Percentiles rank a stretch among this genome's conserved stretches.
Conservation (phyloP, 1,140 invertebrate genomes). For the Eumaeus atala region DNA sequence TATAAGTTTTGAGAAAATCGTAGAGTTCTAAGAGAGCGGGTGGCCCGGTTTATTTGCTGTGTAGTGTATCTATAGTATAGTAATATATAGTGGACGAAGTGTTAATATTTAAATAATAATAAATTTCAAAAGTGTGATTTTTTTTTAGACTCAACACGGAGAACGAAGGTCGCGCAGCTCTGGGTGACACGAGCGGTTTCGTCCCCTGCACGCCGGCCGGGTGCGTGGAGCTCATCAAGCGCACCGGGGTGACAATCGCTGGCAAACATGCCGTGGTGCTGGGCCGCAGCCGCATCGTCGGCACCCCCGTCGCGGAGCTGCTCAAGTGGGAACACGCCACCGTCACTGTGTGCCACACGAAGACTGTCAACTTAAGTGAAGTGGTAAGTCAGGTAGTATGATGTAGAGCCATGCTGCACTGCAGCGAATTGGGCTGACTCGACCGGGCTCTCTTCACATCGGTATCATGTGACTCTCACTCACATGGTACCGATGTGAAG, state of each 20-base stretch:
- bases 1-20: no score
- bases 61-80: no score
- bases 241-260: slow-evolving; percentile 84
- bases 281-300: slow-evolving; percentile 98
- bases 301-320: slow-evolving; percentile 94
- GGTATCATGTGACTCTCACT: no score
- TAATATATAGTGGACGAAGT: no score
- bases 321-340: slow-evolving; percentile 98
- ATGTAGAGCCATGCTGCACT: slow-evolving; percentile 11
- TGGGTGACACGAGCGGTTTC: slow-evolving; percentile 90
- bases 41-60: no score
- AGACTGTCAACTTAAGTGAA: slow-evolving; percentile 87
- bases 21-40: no score
- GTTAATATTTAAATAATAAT: neutral
- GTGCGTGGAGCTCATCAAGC: slow-evolving; percentile 93
- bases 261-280: slow-evolving; percentile 95
- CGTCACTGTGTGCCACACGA: slow-evolving; percentile 97
- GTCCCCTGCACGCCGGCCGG: slow-evolving; percentile 95
- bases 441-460: no score
- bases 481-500: no score
- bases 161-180: slow-evolving; percentile 91
- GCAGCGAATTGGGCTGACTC: no score
- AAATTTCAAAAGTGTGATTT: no score
- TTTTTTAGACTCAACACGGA: slow-evolving; percentile 85
- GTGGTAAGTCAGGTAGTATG: slow-evolving; percentile 74